phyloP scores from a whole-genome alignment of 2,113 vertebrate species.

The Cebus imitator region DNA sequence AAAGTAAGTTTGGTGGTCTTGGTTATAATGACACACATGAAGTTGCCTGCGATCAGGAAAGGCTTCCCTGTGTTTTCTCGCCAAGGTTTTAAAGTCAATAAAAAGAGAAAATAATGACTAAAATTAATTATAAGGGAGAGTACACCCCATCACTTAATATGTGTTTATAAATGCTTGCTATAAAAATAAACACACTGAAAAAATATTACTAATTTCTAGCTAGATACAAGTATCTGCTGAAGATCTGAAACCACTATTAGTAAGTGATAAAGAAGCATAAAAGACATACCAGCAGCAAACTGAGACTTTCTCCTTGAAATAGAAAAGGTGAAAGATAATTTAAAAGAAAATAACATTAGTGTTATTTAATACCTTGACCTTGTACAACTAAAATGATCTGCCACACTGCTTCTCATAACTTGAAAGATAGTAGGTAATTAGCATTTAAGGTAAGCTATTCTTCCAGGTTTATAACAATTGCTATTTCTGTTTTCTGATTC shows the following conservation, averaged over 20 bases:
- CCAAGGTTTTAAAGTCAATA: background rate
- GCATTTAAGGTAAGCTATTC: background rate
- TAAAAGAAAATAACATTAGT: background rate
- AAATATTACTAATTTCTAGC: background rate
- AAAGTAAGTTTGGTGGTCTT: background rate
- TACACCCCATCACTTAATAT: background rate
- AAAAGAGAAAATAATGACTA: background rate
- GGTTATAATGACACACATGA: background rate
- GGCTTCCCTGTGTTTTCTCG: background rate
- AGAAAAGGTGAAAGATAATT: background rate
- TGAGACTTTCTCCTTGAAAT: conserved; percentile 24
- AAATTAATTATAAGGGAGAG: conserved; percentile 36
- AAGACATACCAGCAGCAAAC: background rate
- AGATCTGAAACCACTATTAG: background rate
- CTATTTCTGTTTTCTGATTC: background rate
- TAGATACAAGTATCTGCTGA: background rate
- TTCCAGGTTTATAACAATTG: conserved; percentile 4
- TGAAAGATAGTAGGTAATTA: conserved; percentile 18
- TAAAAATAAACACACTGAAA: conserved; percentile 25
- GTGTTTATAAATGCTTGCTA: background rate
- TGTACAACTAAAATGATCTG: conserved; percentile 10
- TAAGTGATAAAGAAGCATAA: background rate
- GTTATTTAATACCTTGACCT: background rate
- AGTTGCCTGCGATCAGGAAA: background rate
- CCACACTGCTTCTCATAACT: background rate